Base-by-base conservation (phyloP, 2,113 vertebrate species). In the Spheniscus mendiculus region DNA sequence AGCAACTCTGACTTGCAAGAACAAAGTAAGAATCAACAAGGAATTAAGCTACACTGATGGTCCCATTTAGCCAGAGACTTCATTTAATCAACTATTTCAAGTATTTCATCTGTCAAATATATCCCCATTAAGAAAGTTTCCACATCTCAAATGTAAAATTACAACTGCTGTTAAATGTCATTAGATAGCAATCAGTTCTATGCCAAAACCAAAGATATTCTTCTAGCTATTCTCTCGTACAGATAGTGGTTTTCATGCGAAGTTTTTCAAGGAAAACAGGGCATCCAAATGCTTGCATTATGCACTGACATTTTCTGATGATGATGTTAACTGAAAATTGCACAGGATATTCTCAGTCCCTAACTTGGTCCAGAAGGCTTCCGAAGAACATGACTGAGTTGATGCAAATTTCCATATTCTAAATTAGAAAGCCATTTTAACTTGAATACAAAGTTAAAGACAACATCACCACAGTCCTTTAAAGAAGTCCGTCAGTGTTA, bases 181-280 rank as follows among this genome's bases (percentile, higher is more conserved):
- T 89, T 93, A 95, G 90, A 84, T 30, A 79, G 47, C 30, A 63
- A 79, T 47, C 76, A 65, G 52, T 56, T 89, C 70, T 56, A 65
- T 61, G 89, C 86, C 96, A 95, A 97, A 96, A 50, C 52, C 76
- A 78, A 50, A 78, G 76, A 87, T 29, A 74, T 10, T 95, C 72
- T 83, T 90, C 65, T 61, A 82, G 83, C 65, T 93, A 53, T 72
- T 90, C 77, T 71, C 86, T 81, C 1, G 0, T 42, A 80, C 40
- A 77, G 25, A 72, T 12, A 52, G 40, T 19, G 61, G 27, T 56
- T 91, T 71, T 34, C 70, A 81, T 34, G 95, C 91, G 96, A 97
- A 91, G 61, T 71, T 96, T 93, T 89, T 78, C 92, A 67, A 96
- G 67, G 67, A 94, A 94, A 96, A 90, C 79, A 88, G 70, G 79